Conservation (phyloP, 2,113 vertebrate species). For the Hippocampus mohnikei region DNA sequence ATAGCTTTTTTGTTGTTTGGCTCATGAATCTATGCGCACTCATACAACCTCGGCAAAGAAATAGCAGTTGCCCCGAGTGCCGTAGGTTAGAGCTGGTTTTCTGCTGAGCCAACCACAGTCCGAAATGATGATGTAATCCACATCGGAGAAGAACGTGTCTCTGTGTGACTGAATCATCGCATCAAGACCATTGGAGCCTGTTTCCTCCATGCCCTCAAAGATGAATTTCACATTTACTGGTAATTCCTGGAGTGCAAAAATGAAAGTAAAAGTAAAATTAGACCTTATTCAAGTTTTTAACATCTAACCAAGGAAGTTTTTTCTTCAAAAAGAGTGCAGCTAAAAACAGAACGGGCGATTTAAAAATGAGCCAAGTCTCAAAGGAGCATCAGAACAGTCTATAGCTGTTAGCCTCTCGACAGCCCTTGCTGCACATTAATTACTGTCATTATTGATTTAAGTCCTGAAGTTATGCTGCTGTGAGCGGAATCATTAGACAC, state of each 20-base stretch:
- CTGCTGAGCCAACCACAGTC: constrained; percentile 77
- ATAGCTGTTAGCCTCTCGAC: too few relatives aligned
- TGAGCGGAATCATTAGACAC: too few relatives aligned
- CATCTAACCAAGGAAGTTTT: too few relatives aligned
- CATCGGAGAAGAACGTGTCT: constrained; percentile 76
- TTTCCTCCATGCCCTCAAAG: constrained; percentile 83
- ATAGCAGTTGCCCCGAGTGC: constrained; percentile 81
- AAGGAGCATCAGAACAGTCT: too few relatives aligned
- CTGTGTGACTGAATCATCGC: constrained; percentile 70
- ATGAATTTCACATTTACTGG: constrained; percentile 81
- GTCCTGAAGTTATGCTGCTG: too few relatives aligned
- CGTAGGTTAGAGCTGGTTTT: constrained; percentile 77
- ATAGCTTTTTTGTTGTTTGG: not conserved
- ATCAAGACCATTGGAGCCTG: constrained; percentile 75
- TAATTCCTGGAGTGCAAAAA: constrained; percentile 63
- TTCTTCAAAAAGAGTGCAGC: too few relatives aligned
- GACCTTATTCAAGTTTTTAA: not conserved
- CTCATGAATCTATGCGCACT: not conserved
- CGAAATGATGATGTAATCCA: constrained; percentile 78
- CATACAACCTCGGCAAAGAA: constrained; percentile 74
- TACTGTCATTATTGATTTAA: too few relatives aligned
- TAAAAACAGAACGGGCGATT: too few relatives aligned
- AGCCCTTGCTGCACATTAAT: too few relatives aligned
- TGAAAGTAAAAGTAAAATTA: constrained; percentile 1
- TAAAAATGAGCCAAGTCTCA: too few relatives aligned